Evolutionary conservation across 2,113 vertebrate species (phyloP).

Genomic region (Sturnira hondurensis): DNA sequence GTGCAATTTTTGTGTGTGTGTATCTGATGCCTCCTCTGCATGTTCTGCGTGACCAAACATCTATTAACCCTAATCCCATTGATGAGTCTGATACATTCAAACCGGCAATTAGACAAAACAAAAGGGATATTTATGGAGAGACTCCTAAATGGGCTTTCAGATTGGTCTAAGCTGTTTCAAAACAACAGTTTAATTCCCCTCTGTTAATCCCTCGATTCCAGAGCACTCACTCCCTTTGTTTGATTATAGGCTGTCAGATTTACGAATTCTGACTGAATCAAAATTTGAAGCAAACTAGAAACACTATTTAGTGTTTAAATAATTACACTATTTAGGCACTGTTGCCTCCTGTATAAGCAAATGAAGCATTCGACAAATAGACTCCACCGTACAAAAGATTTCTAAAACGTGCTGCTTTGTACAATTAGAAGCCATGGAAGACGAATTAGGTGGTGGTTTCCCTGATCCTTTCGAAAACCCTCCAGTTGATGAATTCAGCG

Average conservation of each 20-base stretch:
- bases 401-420: constrained; percentile 41
- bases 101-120: constrained; percentile 91
- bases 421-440: constrained; percentile 45
- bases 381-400: constrained; percentile 47
- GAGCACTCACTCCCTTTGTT: constrained; percentile 82
- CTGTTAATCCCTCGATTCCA: constrained; percentile 81
- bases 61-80: constrained; percentile 91
- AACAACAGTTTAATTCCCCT: constrained; percentile 85
- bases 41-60: constrained; percentile 92
- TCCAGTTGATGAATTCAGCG: constrained; percentile 48
- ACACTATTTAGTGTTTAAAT: too few species aligned
- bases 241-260: constrained; percentile 87
- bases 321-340: constrained; percentile 78
- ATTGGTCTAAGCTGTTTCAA: constrained; percentile 82
- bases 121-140: constrained; percentile 89
- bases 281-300: constrained; percentile 83
- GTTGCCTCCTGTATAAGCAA: constrained; percentile 74
- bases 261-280: constrained; percentile 81
- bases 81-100: constrained; percentile 89
- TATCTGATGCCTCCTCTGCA: constrained; percentile 89
- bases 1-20: constrained; percentile 83
- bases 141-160: constrained; percentile 85
- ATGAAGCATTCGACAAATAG: constrained; percentile 55
- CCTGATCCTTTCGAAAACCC: constrained; percentile 21
- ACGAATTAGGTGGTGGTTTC: constrained; percentile 45